Conservation (phyloP, 1,140 invertebrate species). For the Trigoniulus corallinus region DNA sequence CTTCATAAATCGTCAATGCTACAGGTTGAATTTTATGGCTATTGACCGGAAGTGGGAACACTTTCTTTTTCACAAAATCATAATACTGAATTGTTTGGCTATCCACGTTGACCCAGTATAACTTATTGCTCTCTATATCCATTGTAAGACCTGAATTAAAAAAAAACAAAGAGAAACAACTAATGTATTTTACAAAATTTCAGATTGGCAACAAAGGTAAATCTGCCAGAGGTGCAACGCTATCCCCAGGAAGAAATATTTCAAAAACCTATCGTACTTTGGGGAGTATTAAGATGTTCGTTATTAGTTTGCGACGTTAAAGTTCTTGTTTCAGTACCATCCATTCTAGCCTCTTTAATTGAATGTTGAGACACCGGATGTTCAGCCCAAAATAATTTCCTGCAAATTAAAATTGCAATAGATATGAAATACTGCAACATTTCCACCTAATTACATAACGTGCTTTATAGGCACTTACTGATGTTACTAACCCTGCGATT, state of each 20-base stretch:
- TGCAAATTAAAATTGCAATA: conserved; percentile 3
- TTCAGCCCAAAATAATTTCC: conserved; percentile 29
- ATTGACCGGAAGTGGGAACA: conserved; percentile 25
- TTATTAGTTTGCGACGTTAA: conserved; percentile 26
- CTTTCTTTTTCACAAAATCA: conserved; percentile 32
- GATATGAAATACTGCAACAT: not conserved
- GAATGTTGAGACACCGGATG: conserved; percentile 24
- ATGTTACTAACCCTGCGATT: conserved; percentile 34
- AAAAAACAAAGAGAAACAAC: conserved; percentile 9
- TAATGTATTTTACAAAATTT: conserved; percentile 1
- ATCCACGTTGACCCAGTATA: conserved; percentile 45
- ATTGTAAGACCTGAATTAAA: conserved; percentile 35
- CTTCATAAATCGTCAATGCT: conserved; percentile 40
- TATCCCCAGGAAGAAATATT: not conserved
- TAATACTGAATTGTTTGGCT: conserved; percentile 40
- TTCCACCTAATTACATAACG: too few relatives aligned
- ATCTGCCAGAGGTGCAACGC: not conserved
- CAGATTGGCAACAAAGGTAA: not conserved
- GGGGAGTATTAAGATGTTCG: conserved; percentile 19
- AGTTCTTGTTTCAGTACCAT: conserved; percentile 35
- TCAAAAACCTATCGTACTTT: conserved; percentile 19
- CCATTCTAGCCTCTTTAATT: conserved; percentile 46
- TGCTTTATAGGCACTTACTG: not conserved
- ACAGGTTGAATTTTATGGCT: conserved; percentile 22
- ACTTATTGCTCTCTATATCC: conserved; percentile 37